Base-by-base conservation (phyloP, 2,113 vertebrate genomes). In the Bagarius yarrelli region DNA sequence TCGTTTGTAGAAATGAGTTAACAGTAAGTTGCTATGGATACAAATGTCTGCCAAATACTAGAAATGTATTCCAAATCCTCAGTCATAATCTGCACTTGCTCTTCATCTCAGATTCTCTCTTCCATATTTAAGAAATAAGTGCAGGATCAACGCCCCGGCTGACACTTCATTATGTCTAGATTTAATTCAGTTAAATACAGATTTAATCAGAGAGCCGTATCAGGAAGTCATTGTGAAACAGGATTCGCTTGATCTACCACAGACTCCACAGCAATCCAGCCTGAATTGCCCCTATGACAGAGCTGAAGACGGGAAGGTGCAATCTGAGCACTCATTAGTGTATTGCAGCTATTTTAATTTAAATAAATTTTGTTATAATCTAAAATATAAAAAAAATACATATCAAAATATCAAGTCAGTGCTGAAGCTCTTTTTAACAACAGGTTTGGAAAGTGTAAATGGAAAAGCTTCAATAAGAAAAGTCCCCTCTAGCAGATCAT, bases 171-270 rank as follows among this genome's bases (percentile, higher is more conserved):
- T 91, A 91, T 85, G 90, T 89, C 90, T 87, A 90, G 86, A 93
- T 93, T 90, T 91, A 90, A 93, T 93, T 89, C 91, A 92, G 92
- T 93, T 93, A 93, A 93, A 91, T 91, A 86, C 88, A 92, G 92
- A 93, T 93, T 92, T 92, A 93, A 92, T 93, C 92, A 93, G 89
- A 80, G 84, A 83, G 73, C 25, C 83, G 78, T 88, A 73, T 66
- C 87, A 64, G 83, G 21, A 64, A 71, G 84, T 89, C 89, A 91
- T 91, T 91, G 88, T 70, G 74, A 83, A 92, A 91, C 91, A 88
- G 79, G 85, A 89, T 89, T 82, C 36, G 85, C 87, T 82, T 47
- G 78, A 81, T 86, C 81, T n/a, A 85, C 23, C 83, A 30, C 84
- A 88, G 84, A 82, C 83, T 85, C 80, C 61, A 25, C 64, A 79